Evolutionary conservation across 2,888 invertebrate species (phyloP), one percentile per base, ranked within the genome.

Genomic region (Aspidiotus destructor): DNA sequence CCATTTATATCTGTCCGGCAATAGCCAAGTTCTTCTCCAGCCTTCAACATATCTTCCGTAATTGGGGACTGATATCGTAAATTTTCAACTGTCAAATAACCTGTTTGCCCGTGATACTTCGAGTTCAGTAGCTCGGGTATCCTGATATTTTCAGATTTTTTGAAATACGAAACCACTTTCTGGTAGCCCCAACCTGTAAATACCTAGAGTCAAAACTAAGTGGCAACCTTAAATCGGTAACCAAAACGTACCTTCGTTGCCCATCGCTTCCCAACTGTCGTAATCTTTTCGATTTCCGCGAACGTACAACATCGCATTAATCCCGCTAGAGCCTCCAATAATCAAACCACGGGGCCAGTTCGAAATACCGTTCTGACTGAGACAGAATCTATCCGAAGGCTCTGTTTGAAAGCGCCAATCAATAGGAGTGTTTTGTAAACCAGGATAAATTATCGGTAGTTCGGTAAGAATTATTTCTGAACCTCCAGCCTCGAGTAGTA

Each of bases 291-390:
- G 83, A 75, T 94, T 92, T 0, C 93, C 94, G 67, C 94, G 80
- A 0, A 92, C 81, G 74, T 93, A 93, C 70, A 91, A 80, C 93
- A 95, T 93, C 16, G 92, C 93, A 76, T 94, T 94, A 3, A 93
- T 78, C 1, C 87, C 87, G 74, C 91, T 90, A 13, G 86, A 86
- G 0, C 94, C 94, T 0, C 84, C 84, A 17, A 90, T 79, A 11
- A 81, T 79, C 73, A 81, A 81, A 5, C 79, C 79, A 40, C 83
- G 75, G 0, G 79, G 79, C 79, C 80, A 80, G 69, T 76, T 78
- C 70, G 79, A 79, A 8, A 74, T 73, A 0, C 74, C 75, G 8
- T 75, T 76, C 75, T 79, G 75, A 7, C 76, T 78, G 73, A 85
- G 79, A 74, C 90, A 90, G 72, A 72, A 72, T 9, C 72, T 68